Conservation (phyloP, 2,888 invertebrate species). For the Ormyrus rosae region DNA sequence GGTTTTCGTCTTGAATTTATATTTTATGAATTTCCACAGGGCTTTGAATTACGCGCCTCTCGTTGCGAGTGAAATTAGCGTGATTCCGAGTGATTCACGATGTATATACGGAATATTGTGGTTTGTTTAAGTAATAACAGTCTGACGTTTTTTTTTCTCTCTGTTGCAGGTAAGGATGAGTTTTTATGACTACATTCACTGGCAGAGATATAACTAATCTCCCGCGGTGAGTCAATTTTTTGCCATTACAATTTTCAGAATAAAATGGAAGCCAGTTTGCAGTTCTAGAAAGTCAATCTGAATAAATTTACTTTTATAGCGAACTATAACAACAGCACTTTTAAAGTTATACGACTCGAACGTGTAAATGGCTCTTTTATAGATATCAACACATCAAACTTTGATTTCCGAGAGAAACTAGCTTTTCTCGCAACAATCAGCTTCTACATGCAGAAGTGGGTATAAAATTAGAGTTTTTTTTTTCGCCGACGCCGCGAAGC, state of each 20-base stretch:
- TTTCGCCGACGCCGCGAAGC: too few relatives aligned
- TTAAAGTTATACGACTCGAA: background rate
- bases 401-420: too few relatives aligned
- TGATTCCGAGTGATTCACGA: too few relatives aligned
- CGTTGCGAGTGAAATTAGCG: too few relatives aligned
- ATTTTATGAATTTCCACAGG: slow-evolving; percentile 1
- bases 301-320: background rate
- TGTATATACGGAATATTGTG: too few relatives aligned
- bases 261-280: background rate
- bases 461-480: too few relatives aligned
- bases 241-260: background rate
- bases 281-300: background rate
- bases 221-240: slow-evolving; percentile 14
- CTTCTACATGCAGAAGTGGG: background rate
- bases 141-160: background rate
- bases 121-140: too few relatives aligned
- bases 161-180: slow-evolving; percentile 27
- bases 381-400: too few relatives aligned
- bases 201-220: background rate
- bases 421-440: too few relatives aligned
- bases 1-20: slow-evolving; percentile 7
- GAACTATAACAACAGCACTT: background rate
- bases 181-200: background rate
- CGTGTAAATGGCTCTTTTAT: too few relatives aligned
- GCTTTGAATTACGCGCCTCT: background rate